A percentile compares a stretch with the other conserved stretches of the same genome.
Conservation (phyloP, 2,888 invertebrate species). For the Cantharis rufa region DNA sequence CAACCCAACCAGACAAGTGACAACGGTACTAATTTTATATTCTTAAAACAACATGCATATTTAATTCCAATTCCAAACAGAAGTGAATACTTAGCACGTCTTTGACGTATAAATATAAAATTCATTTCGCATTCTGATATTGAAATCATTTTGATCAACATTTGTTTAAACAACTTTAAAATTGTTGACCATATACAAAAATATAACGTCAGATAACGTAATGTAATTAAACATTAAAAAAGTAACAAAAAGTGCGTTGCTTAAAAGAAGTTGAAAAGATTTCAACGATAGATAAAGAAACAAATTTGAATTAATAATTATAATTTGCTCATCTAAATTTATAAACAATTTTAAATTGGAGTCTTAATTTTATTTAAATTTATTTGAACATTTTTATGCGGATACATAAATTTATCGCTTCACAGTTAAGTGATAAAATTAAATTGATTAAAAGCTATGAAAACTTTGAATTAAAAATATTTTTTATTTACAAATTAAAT, state of each 20-base stretch:
- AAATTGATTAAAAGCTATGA: neutral
- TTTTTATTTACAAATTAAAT: neutral
- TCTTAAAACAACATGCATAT: slow-evolving; percentile 33
- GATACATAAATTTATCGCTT: neutral
- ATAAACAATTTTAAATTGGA: neutral
- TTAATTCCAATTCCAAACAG: slow-evolving; percentile 22
- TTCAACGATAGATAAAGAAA: neutral
- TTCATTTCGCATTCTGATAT: neutral
- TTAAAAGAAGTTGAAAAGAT: neutral
- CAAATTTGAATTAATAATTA: neutral
- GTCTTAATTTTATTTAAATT: neutral
- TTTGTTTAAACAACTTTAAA: neutral
- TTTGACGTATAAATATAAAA: slow-evolving; percentile 11
- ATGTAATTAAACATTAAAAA: neutral
- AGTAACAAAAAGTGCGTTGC: neutral
- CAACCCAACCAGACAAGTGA: slow-evolving; percentile 35
- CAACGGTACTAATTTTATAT: slow-evolving; percentile 40
- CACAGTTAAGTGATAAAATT: neutral
- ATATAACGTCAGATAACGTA: neutral
- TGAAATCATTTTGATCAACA: neutral
- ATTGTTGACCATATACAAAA: neutral
- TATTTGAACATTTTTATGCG: neutral
- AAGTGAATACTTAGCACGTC: slow-evolving; percentile 25
- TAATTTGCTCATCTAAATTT: neutral
- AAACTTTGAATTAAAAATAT: neutral